phyloP scores from a whole-genome alignment of 1,140 invertebrate species.

The Lanistes nyassanus region DNA sequence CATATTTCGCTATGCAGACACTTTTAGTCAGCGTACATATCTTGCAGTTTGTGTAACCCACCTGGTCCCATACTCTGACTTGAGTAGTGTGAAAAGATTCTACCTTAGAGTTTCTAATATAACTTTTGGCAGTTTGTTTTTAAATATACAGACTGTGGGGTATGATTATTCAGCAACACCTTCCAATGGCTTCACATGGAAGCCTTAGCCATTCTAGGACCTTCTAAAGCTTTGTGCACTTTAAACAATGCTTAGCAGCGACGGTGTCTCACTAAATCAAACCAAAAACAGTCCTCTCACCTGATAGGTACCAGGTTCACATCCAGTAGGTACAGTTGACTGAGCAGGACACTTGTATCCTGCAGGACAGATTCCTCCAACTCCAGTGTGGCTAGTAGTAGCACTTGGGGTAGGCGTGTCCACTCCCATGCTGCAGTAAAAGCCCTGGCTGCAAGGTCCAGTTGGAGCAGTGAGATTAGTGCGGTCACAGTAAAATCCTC shows the following conservation, averaged over 20 bases:
- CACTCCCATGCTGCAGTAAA: conserved; percentile 53
- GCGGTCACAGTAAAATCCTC: conserved; percentile 57
- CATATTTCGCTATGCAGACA: too few species aligned
- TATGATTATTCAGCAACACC: too few species aligned
- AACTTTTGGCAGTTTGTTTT: too few species aligned
- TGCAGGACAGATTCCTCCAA: conserved; percentile 57
- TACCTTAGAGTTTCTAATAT: too few species aligned
- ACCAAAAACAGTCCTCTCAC: conserved; percentile 31
- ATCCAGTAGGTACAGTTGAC: conserved; percentile 50
- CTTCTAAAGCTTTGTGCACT: neutral
- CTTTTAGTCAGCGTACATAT: too few species aligned
- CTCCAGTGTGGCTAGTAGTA: conserved; percentile 55
- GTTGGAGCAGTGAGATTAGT: conserved; percentile 57
- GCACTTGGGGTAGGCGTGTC: conserved; percentile 46
- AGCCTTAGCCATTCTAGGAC: too few species aligned
- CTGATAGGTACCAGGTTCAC: conserved; percentile 59
- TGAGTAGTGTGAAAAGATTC: too few species aligned
- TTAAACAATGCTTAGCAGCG: neutral
- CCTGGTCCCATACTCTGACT: too few species aligned
- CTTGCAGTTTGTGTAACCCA: too few species aligned
- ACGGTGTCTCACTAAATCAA: neutral
- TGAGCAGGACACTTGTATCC: conserved; percentile 56
- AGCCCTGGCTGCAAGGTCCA: conserved; percentile 50
- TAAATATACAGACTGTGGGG: too few species aligned
- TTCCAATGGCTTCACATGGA: too few species aligned